A percentile compares a stretch with the other conserved stretches of the same genome.
Evolutionary conservation across 2,888 invertebrate species (phyloP).

Genomic region (Oscheius myriophilus): DNA sequence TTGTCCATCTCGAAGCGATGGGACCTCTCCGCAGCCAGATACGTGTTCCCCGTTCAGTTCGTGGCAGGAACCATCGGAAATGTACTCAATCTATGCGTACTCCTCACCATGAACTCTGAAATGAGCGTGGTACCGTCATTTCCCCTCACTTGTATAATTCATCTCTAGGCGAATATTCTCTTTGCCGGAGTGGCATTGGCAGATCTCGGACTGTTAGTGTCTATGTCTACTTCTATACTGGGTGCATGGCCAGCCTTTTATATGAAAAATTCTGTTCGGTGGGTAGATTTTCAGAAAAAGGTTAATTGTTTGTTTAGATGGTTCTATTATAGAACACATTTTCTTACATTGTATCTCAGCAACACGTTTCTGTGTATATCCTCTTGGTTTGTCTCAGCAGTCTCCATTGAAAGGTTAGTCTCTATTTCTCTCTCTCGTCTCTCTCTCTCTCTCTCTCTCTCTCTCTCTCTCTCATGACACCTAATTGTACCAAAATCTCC

Average conservation of each 20-base stretch:
- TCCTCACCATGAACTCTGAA: constrained; percentile 30
- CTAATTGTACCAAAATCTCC: no score
- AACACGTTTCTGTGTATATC: constrained; percentile 30
- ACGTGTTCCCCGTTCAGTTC: constrained; percentile 28
- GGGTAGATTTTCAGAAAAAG: not conserved
- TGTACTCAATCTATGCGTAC: constrained; percentile 29
- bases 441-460: no score
- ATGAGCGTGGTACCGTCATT: constrained; percentile 27
- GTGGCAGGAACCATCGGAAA: constrained; percentile 32
- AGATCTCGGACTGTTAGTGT: constrained; percentile 25
- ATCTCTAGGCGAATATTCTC: constrained; percentile 25
- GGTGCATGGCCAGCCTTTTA: constrained; percentile 32
- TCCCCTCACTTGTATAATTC: not conserved
- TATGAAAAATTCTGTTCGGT: constrained; percentile 21
- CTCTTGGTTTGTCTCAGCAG: constrained; percentile 30
- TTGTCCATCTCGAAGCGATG: constrained; percentile 21
- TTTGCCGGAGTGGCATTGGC: constrained; percentile 32
- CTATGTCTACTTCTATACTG: constrained; percentile 23
- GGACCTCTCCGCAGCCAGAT: constrained; percentile 23
- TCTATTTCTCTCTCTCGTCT: no score
- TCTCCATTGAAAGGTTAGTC: constrained; percentile 29
- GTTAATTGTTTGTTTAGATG: constrained; percentile 4
- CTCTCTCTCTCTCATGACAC: no score
- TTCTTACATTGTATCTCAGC: constrained; percentile 13
- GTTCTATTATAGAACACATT: constrained; percentile 28